These are phyloP conservation scores for Calephelis virginiensis DNA, from an alignment of 1,140 invertebrate genomes.

Conservation along the genomic window DNA sequence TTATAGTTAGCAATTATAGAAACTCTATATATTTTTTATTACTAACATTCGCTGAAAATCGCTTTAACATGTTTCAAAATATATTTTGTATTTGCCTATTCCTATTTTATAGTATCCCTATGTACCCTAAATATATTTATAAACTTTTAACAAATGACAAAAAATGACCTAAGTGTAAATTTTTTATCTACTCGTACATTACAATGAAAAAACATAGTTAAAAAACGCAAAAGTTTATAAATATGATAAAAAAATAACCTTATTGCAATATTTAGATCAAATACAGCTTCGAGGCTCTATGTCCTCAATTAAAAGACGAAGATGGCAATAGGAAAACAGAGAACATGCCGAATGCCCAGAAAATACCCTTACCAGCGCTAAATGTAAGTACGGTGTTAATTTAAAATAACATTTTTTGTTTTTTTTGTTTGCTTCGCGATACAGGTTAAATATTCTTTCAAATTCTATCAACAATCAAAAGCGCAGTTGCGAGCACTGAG, in stretches of 20 bases:
- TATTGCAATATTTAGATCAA: slow-evolving; percentile 59
- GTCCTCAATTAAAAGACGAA: slow-evolving; percentile 80
- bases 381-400: slow-evolving; percentile 80
- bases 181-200: no score
- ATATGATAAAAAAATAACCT: not conserved
- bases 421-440: slow-evolving; percentile 44
- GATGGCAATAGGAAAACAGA: slow-evolving; percentile 81
- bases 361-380: slow-evolving; percentile 83
- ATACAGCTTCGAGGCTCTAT: slow-evolving; percentile 85
- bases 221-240: not conserved
- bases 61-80: no score
- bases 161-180: no score
- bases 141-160: not conserved
- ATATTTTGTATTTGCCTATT: no score
- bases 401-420: slow-evolving; percentile 35
- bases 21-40: no score
- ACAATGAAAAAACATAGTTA: no score
- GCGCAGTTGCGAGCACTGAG: slow-evolving; percentile 76
- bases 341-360: slow-evolving; percentile 75
- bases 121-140: not conserved
- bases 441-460: slow-evolving; percentile 83
- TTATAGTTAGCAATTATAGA: no score
- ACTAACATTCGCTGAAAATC: no score
- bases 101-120: no score
- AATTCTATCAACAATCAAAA: slow-evolving; percentile 79